Percentiles rank a stretch among this genome's conserved stretches.
These are phyloP conservation scores for Pammene fasciana DNA, from an alignment of 2,888 invertebrate species.

Conservation along the genomic window DNA sequence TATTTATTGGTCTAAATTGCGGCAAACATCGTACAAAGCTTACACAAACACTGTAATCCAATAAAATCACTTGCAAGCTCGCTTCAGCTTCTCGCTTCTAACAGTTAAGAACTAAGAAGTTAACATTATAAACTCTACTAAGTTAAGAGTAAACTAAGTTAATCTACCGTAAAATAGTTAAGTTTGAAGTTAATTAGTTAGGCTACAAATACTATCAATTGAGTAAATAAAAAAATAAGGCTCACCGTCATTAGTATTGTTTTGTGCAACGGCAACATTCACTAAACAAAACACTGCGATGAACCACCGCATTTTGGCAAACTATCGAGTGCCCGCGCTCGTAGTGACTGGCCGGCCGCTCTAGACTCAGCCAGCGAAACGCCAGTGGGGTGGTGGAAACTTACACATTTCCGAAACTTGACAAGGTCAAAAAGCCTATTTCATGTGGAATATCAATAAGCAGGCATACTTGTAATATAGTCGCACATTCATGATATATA, in stretches of 20 bases:
- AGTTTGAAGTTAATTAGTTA: no score
- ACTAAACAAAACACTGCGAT: constrained; percentile 36
- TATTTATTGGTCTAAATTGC: constrained; percentile 5
- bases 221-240: not conserved
- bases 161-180: no score
- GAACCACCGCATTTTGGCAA: constrained; percentile 39
- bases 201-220: not conserved
- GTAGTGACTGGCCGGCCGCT: not conserved
- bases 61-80: constrained; percentile 11
- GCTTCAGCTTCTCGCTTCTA: not conserved
- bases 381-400: constrained; percentile 23
- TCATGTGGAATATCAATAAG: not conserved
- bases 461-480: not conserved
- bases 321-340: constrained; percentile 23
- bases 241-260: constrained; percentile 23
- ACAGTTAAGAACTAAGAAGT: no score
- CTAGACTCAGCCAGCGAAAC: not conserved
- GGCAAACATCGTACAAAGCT: no score
- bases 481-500: no score
- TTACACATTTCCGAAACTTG: constrained; percentile 23
- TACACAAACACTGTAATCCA: not conserved
- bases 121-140: no score
- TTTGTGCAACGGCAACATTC: constrained; percentile 24
- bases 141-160: no score
- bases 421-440: not conserved